phyloP scores from a whole-genome alignment of 2,113 vertebrate genomes.

The Etheostoma spectabile region DNA sequence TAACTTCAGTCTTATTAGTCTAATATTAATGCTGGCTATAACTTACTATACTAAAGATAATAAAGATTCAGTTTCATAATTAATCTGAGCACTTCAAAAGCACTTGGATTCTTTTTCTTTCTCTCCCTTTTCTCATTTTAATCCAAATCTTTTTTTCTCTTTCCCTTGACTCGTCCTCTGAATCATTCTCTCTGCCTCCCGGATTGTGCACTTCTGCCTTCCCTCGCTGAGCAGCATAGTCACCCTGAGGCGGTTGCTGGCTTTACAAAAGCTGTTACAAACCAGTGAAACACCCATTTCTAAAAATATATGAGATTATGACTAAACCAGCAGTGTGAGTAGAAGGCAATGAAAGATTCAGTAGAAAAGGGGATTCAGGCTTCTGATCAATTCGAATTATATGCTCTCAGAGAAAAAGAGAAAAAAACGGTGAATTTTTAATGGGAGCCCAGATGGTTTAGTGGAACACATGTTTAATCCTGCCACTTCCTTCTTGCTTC shows the following conservation, averaged over 20 bases:
- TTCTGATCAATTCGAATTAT: slow-evolving; percentile 12
- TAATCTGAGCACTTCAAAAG: slow-evolving; percentile 26
- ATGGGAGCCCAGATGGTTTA: slow-evolving; percentile 1
- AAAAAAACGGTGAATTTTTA: neutral
- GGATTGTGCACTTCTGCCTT: neutral
- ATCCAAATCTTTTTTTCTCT: slow-evolving; percentile 15
- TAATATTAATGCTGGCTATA: slow-evolving; percentile 15
- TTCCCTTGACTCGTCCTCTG: slow-evolving; percentile 14
- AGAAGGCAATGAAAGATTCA: neutral
- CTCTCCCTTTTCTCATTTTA: slow-evolving; percentile 14
- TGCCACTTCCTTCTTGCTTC: neutral
- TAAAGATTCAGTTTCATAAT: neutral
- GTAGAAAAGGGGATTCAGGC: neutral
- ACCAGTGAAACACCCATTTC: slow-evolving; percentile 31
- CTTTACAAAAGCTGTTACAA: slow-evolving; percentile 28
- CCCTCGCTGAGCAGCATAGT: neutral
- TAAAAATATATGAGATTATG: slow-evolving; percentile 41
- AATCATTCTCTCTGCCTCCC: slow-evolving; percentile 41
- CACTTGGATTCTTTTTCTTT: slow-evolving; percentile 27
- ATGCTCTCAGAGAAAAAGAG: slow-evolving; percentile 3
- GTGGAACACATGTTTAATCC: neutral
- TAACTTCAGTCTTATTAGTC: neutral
- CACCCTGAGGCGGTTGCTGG: slow-evolving; percentile 14
- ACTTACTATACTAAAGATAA: slow-evolving; percentile 20
- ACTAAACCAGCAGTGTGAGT: neutral